Base-by-base conservation (phyloP, 2,888 invertebrate species). In the Drosophila neonasuta region DNA sequence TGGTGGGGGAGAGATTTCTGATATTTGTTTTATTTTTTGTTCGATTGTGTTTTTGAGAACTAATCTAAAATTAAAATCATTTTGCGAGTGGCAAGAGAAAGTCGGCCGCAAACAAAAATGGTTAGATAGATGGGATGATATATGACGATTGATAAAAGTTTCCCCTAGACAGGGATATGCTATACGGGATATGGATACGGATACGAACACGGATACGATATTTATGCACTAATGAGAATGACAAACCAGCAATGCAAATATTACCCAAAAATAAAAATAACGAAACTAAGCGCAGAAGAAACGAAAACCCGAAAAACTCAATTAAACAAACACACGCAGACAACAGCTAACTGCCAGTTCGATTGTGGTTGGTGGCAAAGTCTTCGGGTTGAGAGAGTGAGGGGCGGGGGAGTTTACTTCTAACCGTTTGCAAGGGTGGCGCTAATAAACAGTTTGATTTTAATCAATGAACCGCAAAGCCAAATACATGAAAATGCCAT, bases 61-160 rank as follows among this genome's bases (percentile, higher is more conserved):
- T 88, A 88, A 88, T 88, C 88, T 88, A 88, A 88, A 88, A 88
- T 88, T 88, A 79, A 89, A 89, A 88, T 88, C 89, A 79, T 88
- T 81, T 79, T 59, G 74, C 66, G 63, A 55, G 45, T 71, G 70
- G 57, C 65, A 64, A 70, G 17, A 58, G 57, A 60, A 65, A 68
- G 36, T 65, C 67, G 41, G 81, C 56, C 64, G 56, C 52, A 54
- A 66, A 73, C 65, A 65, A 77, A 68, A 68, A 70, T 64, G 64
- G 65, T 46, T 74, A 32, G 57, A 71, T 63, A 51, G 71, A 68
- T 58, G 58, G 51, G 32, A 48, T 74, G 75, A 80, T 85, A 71
- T 83, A 82, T 74, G 78, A 56, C 76, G 64, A 74, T 77, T 87
- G 81, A 80, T 87, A 83, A 59, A 62, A 30, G 39, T 44, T 49